A percentile compares a stretch with the other conserved stretches of the same genome.
These are phyloP conservation scores for Eupithecia subumbrata DNA, from an alignment of 2,888 invertebrate genomes.

Conservation along the genomic window DNA sequence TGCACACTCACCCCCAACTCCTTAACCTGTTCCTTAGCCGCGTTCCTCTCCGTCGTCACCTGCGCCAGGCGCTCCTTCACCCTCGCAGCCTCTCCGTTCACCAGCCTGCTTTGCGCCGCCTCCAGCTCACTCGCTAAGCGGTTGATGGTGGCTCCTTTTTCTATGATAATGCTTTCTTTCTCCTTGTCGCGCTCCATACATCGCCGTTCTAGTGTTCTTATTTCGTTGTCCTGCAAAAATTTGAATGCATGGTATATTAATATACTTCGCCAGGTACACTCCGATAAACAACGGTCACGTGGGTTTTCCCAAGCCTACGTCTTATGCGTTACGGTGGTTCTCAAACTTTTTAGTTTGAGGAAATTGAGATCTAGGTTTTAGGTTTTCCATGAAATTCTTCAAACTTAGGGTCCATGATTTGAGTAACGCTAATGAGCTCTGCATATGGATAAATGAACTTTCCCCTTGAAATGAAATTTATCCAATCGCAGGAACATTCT, in stretches of 20 bases:
- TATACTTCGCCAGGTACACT: too few species aligned
- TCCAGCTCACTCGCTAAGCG: slow-evolving; percentile 84
- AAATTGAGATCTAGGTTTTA: too few species aligned
- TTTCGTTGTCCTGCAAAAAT: slow-evolving; percentile 73
- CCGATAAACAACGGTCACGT: too few species aligned
- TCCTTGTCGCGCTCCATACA: slow-evolving; percentile 84
- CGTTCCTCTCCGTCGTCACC: slow-evolving; percentile 75
- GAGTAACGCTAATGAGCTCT: too few species aligned
- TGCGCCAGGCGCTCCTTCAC: slow-evolving; percentile 77
- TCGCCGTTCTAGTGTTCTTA: slow-evolving; percentile 79
- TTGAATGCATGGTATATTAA: neutral
- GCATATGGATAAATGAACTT: too few species aligned
- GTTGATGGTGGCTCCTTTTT: slow-evolving; percentile 86
- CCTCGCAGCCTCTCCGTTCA: slow-evolving; percentile 64
- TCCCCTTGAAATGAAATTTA: too few species aligned
- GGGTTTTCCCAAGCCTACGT: too few species aligned
- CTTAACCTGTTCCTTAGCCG: slow-evolving; percentile 80
- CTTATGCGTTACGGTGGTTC: too few species aligned
- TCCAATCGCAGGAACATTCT: too few species aligned
- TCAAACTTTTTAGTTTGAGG: too few species aligned
- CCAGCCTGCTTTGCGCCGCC: slow-evolving; percentile 83
- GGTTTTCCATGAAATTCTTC: too few species aligned
- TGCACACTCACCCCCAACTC: slow-evolving; percentile 72
- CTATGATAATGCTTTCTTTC: slow-evolving; percentile 85
- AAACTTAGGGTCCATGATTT: too few species aligned